Base-by-base conservation (phyloP, 2,888 invertebrate genomes). In the Proisotoma minuta region DNA sequence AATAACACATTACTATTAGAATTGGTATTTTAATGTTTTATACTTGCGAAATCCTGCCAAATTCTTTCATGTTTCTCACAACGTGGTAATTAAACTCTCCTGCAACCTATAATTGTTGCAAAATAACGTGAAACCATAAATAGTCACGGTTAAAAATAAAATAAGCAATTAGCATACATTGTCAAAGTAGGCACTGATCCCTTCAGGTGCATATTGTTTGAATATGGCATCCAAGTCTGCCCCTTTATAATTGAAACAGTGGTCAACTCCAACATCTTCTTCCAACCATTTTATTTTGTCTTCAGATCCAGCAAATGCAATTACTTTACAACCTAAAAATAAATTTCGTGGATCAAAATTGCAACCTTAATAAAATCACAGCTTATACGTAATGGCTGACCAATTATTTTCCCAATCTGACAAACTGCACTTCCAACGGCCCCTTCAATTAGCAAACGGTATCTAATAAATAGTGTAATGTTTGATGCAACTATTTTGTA, bases 381-480 rank as follows among this genome's bases (percentile, higher is more conserved):
- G 34, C 34, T 34, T 43, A 18, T 43, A 18, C 43, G 43, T n/a
- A n/a, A n/a, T n/a, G n/a, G n/a, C 15, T 34, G 2, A 57, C 83
- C 86, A 77, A 84, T 81, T 52, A 85, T 82, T 79, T 88, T 89
- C 1, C 84, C 89, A 65, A 89, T 86, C 79, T 89, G 89, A 1
- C 88, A 88, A 26, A 88, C 89, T 51, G 85, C 82, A 62, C 83
- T 85, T 5, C 89, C 89, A 15, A 89, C 88, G 48, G 88, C 88
- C 23, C n/a, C n/a, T n/a, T n/a, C n/a, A n/a, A n/a, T n/a, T n/a
- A n/a, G n/a, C n/a, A n/a, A n/a, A n/a, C n/a, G n/a, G n/a, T n/a
- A n/a, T n/a, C n/a, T n/a, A n/a, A n/a, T n/a, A n/a, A n/a, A n/a
- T n/a, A n/a, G n/a, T n/a, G n/a, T n/a, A n/a, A n/a, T n/a, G n/a